Percentiles rank a stretch among this genome's conserved stretches.
Evolutionary conservation across 2,113 vertebrate genomes (phyloP).

Genomic region (Ictalurus punctatus): DNA sequence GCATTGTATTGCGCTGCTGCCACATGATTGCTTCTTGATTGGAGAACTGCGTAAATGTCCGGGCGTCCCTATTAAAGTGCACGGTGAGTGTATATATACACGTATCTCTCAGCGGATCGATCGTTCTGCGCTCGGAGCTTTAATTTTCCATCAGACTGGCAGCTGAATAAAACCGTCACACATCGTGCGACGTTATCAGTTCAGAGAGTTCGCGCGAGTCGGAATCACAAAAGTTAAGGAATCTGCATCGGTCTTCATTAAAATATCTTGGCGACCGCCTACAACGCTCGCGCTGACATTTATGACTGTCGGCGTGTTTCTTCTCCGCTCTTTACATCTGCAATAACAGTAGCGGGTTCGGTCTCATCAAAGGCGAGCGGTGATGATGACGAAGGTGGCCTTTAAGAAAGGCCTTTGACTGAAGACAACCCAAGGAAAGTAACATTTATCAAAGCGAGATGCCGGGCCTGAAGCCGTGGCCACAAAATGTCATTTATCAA

Average conservation of each 20-base stretch:
- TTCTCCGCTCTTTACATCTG: slow-evolving; percentile 30
- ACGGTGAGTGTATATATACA: no score
- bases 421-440: slow-evolving; percentile 62
- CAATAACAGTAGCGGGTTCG: slow-evolving; percentile 54
- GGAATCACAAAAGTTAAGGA: not conserved
- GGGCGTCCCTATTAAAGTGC: no score
- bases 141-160: not conserved
- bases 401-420: slow-evolving; percentile 70
- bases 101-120: not conserved
- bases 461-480: slow-evolving; percentile 48
- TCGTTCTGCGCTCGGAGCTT: not conserved
- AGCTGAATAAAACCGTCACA: not conserved
- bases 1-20: no score
- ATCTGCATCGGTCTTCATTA: not conserved
- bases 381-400: slow-evolving; percentile 71
- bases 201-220: not conserved
- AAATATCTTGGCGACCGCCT: not conserved
- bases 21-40: no score
- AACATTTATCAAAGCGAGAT: slow-evolving; percentile 69
- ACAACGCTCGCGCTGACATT: slow-evolving; percentile 64
- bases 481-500: slow-evolving; percentile 63
- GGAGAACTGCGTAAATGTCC: no score
- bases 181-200: not conserved
- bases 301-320: slow-evolving; percentile 55
- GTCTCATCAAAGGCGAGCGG: slow-evolving; percentile 59